Evolutionary conservation across 2,797 vertebrate genomes (phyloP).

Genomic region (Oreochromis grahami): DNA sequence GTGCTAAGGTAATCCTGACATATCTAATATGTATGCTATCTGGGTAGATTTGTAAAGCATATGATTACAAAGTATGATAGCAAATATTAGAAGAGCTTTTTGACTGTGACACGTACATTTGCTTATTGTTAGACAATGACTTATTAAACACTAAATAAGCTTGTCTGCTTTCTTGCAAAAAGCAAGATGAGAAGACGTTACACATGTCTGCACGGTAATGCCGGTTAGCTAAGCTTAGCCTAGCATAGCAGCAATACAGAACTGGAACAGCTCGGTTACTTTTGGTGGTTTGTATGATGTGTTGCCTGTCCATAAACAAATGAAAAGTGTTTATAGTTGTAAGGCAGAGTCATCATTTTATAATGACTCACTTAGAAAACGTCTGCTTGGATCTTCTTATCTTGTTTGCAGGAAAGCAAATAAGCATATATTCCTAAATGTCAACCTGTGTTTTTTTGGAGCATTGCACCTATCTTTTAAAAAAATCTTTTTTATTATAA

Average conservation of each 20-base stretch:
- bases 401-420: background rate
- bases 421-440: background rate
- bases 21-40: background rate
- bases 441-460: background rate
- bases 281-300: background rate
- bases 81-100: background rate
- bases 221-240: background rate
- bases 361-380: background rate
- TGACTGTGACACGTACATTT: background rate
- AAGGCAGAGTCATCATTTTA: background rate
- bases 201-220: background rate
- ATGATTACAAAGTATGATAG: background rate
- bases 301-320: background rate
- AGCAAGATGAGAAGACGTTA: background rate
- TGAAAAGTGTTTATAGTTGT: background rate
- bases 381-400: background rate
- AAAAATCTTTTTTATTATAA: background rate
- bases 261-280: background rate
- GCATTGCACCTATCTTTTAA: background rate
- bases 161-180: slow-evolving; percentile 1
- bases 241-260: background rate
- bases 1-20: background rate
- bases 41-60: background rate
- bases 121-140: background rate
- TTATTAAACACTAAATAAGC: background rate